Evolutionary conservation across 2,113 vertebrate genomes (phyloP).

Genomic region (Rhinoptilus africanus): DNA sequence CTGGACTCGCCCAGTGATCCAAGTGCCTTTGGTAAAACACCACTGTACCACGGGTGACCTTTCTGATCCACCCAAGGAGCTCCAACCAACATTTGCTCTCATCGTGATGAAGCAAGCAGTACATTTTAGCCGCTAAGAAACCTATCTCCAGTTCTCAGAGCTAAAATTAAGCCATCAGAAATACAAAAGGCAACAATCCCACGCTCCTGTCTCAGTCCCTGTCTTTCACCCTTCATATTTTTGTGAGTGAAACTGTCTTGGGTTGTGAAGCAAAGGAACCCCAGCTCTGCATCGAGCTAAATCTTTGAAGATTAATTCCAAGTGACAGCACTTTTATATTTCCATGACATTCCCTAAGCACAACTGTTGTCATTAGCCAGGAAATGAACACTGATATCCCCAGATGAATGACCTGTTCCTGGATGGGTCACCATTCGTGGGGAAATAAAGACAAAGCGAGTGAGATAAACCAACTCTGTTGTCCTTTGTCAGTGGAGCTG

Average conservation of each 20-base stretch:
- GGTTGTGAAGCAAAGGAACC: not conserved
- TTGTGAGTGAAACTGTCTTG: not conserved
- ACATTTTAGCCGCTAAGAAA: not conserved
- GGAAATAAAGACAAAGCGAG: not conserved
- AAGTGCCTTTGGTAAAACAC: not conserved
- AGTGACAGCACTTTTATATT: not conserved
- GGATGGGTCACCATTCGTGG: not conserved
- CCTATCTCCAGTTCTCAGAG: not conserved
- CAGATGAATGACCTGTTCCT: not conserved
- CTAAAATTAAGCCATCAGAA: not conserved
- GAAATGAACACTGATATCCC: not conserved
- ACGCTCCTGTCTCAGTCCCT: not conserved
- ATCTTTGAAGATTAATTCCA: not conserved
- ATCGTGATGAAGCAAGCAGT: accelerated
- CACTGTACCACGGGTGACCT: not conserved
- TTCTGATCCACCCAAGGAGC: not conserved
- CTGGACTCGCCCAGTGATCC: not conserved
- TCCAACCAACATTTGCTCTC: not conserved
- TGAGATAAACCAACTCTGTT: not conserved
- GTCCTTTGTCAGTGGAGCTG: not conserved
- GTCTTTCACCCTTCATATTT: not conserved
- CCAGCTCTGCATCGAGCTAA: not conserved
- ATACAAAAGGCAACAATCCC: not conserved
- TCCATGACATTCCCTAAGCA: not conserved
- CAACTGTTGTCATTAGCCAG: not conserved